Conservation (phyloP, 2,113 vertebrate genomes). For the Periophthalmus modestus region DNA sequence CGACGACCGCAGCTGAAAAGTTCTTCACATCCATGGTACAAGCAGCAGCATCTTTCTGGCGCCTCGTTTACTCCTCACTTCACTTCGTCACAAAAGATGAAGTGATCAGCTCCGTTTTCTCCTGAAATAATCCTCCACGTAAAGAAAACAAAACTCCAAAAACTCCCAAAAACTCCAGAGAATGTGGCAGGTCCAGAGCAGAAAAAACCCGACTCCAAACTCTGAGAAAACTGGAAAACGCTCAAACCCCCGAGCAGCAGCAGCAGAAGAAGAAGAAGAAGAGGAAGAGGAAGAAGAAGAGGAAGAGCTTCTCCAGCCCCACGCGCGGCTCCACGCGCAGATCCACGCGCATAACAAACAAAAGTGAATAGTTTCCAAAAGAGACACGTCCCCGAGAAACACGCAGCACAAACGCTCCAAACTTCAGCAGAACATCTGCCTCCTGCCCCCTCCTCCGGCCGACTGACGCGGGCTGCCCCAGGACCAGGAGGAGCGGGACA, state of each 20-base stretch:
- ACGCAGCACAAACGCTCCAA: not conserved
- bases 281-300: no score
- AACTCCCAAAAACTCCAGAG: no score
- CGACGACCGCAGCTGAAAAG: constrained; percentile 61
- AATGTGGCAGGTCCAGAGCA: constrained; percentile 19
- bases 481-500: constrained; percentile 80
- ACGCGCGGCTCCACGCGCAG: no score
- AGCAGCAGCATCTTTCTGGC: constrained; percentile 79
- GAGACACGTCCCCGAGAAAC: constrained; percentile 7
- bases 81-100: constrained; percentile 34
- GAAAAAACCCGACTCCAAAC: constrained; percentile 43
- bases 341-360: constrained; percentile 26
- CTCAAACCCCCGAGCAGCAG: constrained; percentile 40
- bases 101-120: constrained; percentile 4
- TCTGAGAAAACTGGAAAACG: constrained; percentile 22
- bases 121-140: constrained; percentile 39
- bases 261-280: no score
- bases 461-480: constrained; percentile 34
- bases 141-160: constrained; percentile 7
- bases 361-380: constrained; percentile 6
- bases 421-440: constrained; percentile 13
- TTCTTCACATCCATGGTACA: constrained; percentile 79
- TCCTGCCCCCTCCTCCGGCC: constrained; percentile 10
- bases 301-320: no score
- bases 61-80: constrained; percentile 65